These are phyloP conservation scores for Pyrrhura leucotis DNA, from an alignment of 2,797 vertebrate genomes.

Conservation along the genomic window DNA sequence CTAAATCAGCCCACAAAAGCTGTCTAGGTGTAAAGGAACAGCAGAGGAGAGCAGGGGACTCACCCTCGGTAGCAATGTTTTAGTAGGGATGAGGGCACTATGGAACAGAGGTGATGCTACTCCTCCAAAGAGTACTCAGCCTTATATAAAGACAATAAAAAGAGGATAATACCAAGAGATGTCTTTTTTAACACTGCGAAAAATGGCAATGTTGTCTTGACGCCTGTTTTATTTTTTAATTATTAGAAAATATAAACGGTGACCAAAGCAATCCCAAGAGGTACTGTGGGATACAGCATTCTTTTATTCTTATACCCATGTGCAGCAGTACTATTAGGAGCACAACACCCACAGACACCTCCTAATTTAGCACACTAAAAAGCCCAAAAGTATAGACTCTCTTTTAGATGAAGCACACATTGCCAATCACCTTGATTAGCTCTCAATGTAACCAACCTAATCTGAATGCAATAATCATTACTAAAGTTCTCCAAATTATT, in stretches of 20 bases:
- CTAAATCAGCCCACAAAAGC: not conserved
- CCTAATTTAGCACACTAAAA: not conserved
- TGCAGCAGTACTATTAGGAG: not conserved
- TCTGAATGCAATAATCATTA: not conserved
- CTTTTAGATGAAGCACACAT: not conserved
- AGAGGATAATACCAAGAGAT: not conserved
- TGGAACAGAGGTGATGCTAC: not conserved
- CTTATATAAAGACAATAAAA: not conserved
- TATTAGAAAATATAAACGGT: not conserved
- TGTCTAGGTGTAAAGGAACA: not conserved
- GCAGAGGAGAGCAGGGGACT: not conserved
- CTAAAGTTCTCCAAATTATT: not conserved
- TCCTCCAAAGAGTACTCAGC: not conserved
- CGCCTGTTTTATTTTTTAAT: not conserved
- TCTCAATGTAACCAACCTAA: not conserved
- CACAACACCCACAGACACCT: not conserved
- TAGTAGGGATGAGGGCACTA: not conserved
- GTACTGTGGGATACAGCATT: not conserved
- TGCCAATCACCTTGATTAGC: slow-evolving; percentile 4
- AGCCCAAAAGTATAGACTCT: not conserved
- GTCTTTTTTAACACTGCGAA: not conserved
- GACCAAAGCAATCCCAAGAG: not conserved
- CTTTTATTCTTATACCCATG: not conserved
- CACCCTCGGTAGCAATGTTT: not conserved
- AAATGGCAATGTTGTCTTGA: not conserved